Evolutionary conservation across 2,797 vertebrate genomes (phyloP).

Genomic region (Cossypha caffra): DNA sequence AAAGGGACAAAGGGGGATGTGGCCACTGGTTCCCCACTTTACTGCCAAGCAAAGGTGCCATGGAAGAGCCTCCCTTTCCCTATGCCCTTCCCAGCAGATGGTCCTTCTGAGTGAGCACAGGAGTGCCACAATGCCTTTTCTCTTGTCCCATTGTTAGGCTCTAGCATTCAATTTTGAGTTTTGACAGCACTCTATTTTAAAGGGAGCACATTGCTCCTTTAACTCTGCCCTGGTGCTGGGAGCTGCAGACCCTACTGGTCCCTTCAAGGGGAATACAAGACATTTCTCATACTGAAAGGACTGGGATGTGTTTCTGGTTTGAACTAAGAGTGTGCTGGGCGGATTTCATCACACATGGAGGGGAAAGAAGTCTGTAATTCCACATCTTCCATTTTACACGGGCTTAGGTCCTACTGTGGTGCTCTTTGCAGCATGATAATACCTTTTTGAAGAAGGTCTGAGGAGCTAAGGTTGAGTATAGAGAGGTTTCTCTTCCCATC

Average conservation of each 20-base stretch:
- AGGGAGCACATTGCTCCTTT: background rate
- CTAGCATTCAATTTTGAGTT: background rate
- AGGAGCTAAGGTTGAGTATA: background rate
- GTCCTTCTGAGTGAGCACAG: background rate
- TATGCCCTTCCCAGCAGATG: background rate
- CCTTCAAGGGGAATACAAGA: background rate
- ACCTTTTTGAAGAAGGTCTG: background rate
- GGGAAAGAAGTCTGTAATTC: background rate
- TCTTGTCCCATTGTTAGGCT: background rate
- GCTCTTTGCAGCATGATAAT: background rate
- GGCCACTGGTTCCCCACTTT: background rate
- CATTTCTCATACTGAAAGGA: background rate
- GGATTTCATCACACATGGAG: background rate
- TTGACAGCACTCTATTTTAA: background rate
- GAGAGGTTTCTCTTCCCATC: background rate
- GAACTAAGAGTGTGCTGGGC: background rate
- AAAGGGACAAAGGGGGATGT: accelerated
- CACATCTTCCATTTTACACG: accelerated
- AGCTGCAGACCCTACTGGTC: background rate
- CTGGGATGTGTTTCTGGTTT: background rate
- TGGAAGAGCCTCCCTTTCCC: background rate
- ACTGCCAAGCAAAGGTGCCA: background rate
- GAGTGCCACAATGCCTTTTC: background rate
- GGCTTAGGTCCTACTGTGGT: background rate
- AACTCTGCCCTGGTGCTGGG: background rate